phyloP scores from a whole-genome alignment of 2,113 vertebrate species.

The Istiophorus platypterus region DNA sequence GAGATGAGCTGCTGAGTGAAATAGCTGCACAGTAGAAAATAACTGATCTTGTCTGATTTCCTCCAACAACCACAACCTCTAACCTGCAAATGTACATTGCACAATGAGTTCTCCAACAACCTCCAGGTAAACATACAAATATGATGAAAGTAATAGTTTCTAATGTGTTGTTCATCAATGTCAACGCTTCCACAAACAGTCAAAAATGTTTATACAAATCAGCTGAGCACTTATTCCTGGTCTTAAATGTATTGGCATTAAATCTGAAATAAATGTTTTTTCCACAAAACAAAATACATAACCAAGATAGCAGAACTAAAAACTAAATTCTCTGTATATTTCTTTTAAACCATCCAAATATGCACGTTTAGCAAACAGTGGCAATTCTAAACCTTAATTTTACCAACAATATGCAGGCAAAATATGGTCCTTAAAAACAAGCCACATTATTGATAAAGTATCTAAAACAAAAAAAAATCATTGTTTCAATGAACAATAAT shows the following conservation, averaged over 20 bases:
- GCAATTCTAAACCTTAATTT: slow-evolving; percentile 58
- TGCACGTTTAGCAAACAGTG: slow-evolving; percentile 7
- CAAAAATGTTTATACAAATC: not conserved
- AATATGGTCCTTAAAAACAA: slow-evolving; percentile 65
- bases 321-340: not conserved
- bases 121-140: slow-evolving; percentile 1
- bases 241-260: slow-evolving; percentile 5
- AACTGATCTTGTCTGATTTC: not conserved
- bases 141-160: not conserved
- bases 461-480: slow-evolving; percentile 42
- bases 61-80: slow-evolving; percentile 30
- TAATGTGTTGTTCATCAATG: not conserved
- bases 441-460: slow-evolving; percentile 16
- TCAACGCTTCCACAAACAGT: not conserved
- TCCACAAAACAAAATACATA: not conserved
- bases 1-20: slow-evolving; percentile 48
- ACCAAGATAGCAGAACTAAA: not conserved
- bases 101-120: slow-evolving; percentile 13
- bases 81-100: slow-evolving; percentile 5
- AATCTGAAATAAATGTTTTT: slow-evolving; percentile 1
- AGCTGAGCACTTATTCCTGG: slow-evolving; percentile 14
- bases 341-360: slow-evolving; percentile 27
- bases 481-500: not conserved
- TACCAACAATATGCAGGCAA: slow-evolving; percentile 56
- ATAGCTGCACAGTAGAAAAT: slow-evolving; percentile 55